Evolutionary conservation across 2,113 vertebrate genomes (phyloP), one percentile per base, ranked within the genome.

Genomic region (Bostrychus sinensis): DNA sequence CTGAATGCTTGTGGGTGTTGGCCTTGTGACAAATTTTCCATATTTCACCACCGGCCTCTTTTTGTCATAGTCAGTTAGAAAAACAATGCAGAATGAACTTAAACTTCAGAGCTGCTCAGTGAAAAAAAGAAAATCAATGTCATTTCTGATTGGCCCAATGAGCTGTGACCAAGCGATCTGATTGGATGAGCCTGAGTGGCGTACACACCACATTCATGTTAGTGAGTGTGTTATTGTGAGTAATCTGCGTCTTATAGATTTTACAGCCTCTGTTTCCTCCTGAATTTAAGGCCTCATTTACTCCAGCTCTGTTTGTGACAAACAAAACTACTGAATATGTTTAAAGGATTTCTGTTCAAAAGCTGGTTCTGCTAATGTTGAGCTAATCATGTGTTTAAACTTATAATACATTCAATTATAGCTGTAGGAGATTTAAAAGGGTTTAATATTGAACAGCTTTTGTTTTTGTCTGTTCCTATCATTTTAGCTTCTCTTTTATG

Each of bases 181-280:
- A 78, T 81, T 85, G 77, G 77, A 81, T 62, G 57, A 79, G 72
- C 62, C 71, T 16, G 4, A 14, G 37, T 14, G 37, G 3, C 37
- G 37, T 38, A 13, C 13, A 14, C 37, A 7, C 28, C 7, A 7
- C 28, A 7, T 30, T 30, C 7, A 30, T 32, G 30, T 32, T 2
- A 2, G 30, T 32, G n/a, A 39, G 17, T 28, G 41, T 36, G 41
- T 64, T 61, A 50, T 26, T 69, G 62, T 62, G 46, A 12, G 56
- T 72, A 81, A 84, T 75, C 61, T 66, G 20, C 41, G 50, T 7
- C 36, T 48, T 72, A 80, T 77, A 76, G 78, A 85, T 80, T 88
- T 77, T 69, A 45, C 62, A 75, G 53, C 63, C 45, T 59, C 53
- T 23, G 56, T 78, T 84, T 70, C 39, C 34, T 57, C 42, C 64